These are phyloP conservation scores for Drosophila serrata DNA, from an alignment of 1,140 invertebrate genomes.

Conservation along the genomic window DNA sequence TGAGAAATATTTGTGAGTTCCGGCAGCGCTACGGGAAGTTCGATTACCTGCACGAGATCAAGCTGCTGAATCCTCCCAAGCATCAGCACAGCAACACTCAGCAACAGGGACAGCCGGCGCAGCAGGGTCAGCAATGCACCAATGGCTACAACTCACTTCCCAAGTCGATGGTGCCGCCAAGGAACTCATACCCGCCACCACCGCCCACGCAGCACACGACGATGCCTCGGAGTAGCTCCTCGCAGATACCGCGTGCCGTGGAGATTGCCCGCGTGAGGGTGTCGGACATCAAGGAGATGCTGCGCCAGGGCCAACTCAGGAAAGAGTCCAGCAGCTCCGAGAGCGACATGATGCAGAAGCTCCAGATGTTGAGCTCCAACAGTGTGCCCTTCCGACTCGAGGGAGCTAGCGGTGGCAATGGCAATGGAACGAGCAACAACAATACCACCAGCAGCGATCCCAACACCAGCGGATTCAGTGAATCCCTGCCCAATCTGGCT, in stretches of 20 bases:
- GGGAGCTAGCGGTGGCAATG: constrained; percentile 16
- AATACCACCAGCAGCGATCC: constrained; percentile 79
- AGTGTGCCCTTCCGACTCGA: constrained; percentile 73
- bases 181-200: constrained; percentile 87
- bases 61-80: constrained; percentile 80
- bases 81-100: constrained; percentile 28
- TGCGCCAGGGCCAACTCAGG: constrained; percentile 67
- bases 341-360: constrained; percentile 77
- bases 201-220: constrained; percentile 77
- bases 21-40: constrained; percentile 87
- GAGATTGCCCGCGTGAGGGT: constrained; percentile 80
- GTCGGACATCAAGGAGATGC: constrained; percentile 84
- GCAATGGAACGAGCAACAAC: constrained; percentile 83
- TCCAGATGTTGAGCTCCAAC: constrained; percentile 70
- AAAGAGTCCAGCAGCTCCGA: constrained; percentile 81
- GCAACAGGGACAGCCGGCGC: constrained; percentile 3
- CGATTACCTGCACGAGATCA: constrained; percentile 84
- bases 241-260: constrained; percentile 75
- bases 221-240: constrained; percentile 76
- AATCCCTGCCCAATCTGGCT: constrained; percentile 88
- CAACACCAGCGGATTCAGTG: constrained; percentile 85
- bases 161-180: constrained; percentile 86
- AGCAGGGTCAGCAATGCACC: constrained; percentile 10
- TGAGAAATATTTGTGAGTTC: constrained; percentile 87
- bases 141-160: constrained; percentile 81